Evolutionary conservation across 2,113 vertebrate genomes (phyloP).

Genomic region (Hydrolagus affinis): DNA sequence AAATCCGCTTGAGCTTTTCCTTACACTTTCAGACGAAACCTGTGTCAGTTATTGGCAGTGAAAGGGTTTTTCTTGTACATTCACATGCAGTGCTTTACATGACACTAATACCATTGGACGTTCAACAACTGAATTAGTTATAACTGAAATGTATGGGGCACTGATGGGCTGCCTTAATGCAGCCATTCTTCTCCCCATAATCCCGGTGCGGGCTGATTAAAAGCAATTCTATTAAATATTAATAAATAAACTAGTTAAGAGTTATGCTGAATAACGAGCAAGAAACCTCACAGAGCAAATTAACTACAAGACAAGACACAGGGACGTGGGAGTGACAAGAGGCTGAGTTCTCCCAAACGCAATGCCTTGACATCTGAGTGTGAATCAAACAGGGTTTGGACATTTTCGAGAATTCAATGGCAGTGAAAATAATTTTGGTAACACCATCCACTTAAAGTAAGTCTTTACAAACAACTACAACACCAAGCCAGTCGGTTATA

Average conservation of each 20-base stretch:
- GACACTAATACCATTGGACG: not conserved
- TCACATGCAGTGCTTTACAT: slow-evolving; percentile 8
- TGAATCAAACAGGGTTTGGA: not conserved
- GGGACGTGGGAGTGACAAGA: not conserved
- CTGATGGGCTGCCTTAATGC: not conserved
- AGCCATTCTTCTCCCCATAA: not conserved
- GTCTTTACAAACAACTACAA: slow-evolving; percentile 27
- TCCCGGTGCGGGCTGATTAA: not conserved
- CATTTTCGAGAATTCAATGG: not conserved
- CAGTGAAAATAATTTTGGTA: not conserved
- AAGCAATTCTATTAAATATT: not conserved
- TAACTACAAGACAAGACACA: not conserved
- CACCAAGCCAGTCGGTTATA: slow-evolving; percentile 18
- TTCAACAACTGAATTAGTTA: slow-evolving; percentile 3
- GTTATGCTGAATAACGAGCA: not conserved
- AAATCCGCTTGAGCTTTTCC: not conserved
- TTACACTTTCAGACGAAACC: not conserved
- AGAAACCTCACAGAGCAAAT: not conserved
- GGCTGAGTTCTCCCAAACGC: not conserved
- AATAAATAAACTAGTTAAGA: not conserved
- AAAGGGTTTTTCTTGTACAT: not conserved
- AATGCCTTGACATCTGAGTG: not conserved
- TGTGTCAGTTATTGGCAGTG: not conserved
- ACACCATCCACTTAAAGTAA: slow-evolving; percentile 24
- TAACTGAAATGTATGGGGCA: not conserved